These are phyloP conservation scores for Phytoseiulus persimilis DNA, from an alignment of 2,888 invertebrate genomes.

Conservation along the genomic window DNA sequence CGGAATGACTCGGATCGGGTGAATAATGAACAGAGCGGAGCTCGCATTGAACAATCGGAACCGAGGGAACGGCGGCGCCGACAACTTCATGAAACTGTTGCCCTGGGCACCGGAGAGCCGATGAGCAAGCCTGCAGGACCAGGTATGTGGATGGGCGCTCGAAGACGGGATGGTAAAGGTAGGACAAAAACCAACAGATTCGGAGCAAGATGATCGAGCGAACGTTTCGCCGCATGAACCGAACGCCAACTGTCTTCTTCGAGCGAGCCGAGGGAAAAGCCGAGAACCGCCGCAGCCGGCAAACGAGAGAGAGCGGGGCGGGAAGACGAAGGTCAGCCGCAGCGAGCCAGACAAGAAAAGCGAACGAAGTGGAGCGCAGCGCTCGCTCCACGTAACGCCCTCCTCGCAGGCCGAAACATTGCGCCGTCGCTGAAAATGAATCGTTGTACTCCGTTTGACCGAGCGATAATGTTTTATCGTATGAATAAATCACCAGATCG, in stretches of 20 bases:
- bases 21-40: neutral
- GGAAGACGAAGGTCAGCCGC: neutral
- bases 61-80: neutral
- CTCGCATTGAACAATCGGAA: neutral
- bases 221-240: neutral
- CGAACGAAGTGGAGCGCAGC: neutral
- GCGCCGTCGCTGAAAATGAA: neutral
- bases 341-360: neutral
- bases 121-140: neutral
- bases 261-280: neutral
- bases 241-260: neutral
- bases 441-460: slow-evolving; percentile 5
- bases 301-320: neutral
- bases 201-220: neutral
- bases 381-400: neutral
- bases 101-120: neutral
- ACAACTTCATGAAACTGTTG: neutral
- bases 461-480: slow-evolving; percentile 5
- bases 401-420: neutral
- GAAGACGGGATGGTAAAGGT: neutral
- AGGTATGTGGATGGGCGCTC: neutral
- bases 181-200: neutral
- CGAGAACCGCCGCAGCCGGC: neutral
- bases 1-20: neutral
- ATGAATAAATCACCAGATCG: slow-evolving; percentile 5